Percentiles rank a stretch among this genome's conserved stretches.
phyloP scores from a whole-genome alignment of 2,113 vertebrate species.

The Lophotis ruficrista region DNA sequence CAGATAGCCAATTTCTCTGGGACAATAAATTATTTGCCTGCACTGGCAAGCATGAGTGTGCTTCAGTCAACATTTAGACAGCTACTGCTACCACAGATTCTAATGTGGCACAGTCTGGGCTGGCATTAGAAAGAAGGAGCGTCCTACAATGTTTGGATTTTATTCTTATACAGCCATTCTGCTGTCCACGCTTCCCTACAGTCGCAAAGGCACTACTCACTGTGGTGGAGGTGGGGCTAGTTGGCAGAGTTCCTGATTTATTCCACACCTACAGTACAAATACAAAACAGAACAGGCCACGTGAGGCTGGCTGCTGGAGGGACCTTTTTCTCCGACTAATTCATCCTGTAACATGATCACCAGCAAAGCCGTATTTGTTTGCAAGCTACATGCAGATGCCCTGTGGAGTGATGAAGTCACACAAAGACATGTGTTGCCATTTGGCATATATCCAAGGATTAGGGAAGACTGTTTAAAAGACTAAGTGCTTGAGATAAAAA shows the following conservation, averaged over 20 bases:
- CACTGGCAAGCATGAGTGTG: neutral
- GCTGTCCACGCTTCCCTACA: slow-evolving; percentile 56
- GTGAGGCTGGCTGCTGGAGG: slow-evolving; percentile 59
- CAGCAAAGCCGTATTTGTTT: slow-evolving; percentile 65
- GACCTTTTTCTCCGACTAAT: slow-evolving; percentile 47
- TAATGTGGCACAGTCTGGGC: neutral
- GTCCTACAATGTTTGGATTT: slow-evolving; percentile 32
- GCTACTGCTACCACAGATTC: neutral
- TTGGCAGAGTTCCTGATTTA: slow-evolving; percentile 77
- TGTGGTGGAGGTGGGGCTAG: slow-evolving; percentile 75
- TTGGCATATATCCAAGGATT: slow-evolving; percentile 30
- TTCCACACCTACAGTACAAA: slow-evolving; percentile 76
- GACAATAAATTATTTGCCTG: neutral
- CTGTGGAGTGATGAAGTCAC: slow-evolving; percentile 52
- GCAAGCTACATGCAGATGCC: slow-evolving; percentile 53
- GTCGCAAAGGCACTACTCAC: slow-evolving; percentile 68
- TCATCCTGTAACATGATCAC: slow-evolving; percentile 55
- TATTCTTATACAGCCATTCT: slow-evolving; percentile 42
- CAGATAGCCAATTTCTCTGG: neutral
- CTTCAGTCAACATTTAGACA: slow-evolving; percentile 4
- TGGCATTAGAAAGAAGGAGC: slow-evolving; percentile 10
- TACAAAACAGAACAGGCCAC: slow-evolving; percentile 64
- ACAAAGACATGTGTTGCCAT: slow-evolving; percentile 25
- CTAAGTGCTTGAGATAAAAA: neutral
- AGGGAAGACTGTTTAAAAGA: slow-evolving; percentile 23